Conservation (phyloP, 2,797 vertebrate species). For the Eulemur albifrons region DNA sequence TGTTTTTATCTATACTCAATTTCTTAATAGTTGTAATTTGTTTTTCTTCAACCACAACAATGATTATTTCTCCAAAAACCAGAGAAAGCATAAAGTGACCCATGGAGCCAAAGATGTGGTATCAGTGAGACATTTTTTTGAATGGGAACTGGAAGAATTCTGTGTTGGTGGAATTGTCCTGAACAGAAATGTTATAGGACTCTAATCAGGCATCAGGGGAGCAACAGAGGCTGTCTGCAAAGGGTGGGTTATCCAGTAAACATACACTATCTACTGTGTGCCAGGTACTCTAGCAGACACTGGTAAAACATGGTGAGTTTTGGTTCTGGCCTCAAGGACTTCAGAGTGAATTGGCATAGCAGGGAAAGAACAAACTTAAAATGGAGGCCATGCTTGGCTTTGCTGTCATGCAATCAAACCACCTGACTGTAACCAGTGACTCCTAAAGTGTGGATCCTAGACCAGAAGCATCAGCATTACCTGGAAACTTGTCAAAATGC, state of each 20-base stretch:
- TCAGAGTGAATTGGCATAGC: neutral
- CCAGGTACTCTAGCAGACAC: neutral
- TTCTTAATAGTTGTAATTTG: neutral
- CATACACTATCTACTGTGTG: neutral
- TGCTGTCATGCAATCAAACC: neutral
- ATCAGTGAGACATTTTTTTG: neutral
- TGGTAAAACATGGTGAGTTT: neutral
- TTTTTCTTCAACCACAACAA: neutral
- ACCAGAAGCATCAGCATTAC: neutral
- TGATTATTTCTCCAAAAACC: neutral
- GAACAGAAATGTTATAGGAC: neutral
- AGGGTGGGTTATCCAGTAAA: neutral
- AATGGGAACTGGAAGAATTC: neutral
- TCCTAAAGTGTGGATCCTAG: neutral
- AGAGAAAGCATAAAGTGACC: neutral
- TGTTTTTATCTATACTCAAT: neutral
- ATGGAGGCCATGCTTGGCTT: neutral
- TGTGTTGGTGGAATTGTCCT: neutral
- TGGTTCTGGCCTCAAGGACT: neutral
- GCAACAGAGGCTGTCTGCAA: neutral
- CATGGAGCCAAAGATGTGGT: neutral
- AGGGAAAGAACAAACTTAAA: neutral
- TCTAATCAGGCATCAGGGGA: neutral
- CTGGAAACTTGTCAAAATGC: neutral
- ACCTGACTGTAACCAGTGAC: neutral